Conservation (phyloP, 2,797 vertebrate genomes). For the Pangasius larnaudii region DNA sequence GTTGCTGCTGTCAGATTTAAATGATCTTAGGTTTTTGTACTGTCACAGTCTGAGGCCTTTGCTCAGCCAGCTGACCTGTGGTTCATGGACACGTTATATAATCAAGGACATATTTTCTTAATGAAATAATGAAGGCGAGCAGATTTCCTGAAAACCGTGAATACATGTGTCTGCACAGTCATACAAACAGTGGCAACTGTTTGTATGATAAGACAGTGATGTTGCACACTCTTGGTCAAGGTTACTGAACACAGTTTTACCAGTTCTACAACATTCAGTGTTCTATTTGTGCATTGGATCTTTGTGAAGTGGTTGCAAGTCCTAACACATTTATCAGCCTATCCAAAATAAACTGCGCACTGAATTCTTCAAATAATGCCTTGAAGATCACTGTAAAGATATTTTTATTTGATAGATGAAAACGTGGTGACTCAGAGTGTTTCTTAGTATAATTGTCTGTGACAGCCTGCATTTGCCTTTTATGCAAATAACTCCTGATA, state of each 20-base stretch:
- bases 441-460: constrained; percentile 46
- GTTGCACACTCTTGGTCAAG: background rate
- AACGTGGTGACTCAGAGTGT: constrained; percentile 55
- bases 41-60: background rate
- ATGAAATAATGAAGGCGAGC: background rate
- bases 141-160: background rate
- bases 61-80: background rate
- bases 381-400: constrained; percentile 50
- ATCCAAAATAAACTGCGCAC: background rate
- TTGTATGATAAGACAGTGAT: background rate
- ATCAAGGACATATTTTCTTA: background rate
- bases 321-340: background rate
- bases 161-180: background rate
- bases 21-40: background rate
- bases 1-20: background rate
- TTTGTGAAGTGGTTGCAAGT: background rate
- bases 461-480: constrained; percentile 38
- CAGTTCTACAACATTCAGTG: background rate
- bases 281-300: background rate
- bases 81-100: background rate
- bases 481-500: constrained; percentile 45
- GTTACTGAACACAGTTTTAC: background rate
- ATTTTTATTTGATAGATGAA: constrained; percentile 47
- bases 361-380: background rate
- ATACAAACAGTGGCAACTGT: background rate